A percentile compares a stretch with the other conserved stretches of the same genome.
Conservation (phyloP, 2,888 invertebrate species). For the Hofmannophila pseudospretella region DNA sequence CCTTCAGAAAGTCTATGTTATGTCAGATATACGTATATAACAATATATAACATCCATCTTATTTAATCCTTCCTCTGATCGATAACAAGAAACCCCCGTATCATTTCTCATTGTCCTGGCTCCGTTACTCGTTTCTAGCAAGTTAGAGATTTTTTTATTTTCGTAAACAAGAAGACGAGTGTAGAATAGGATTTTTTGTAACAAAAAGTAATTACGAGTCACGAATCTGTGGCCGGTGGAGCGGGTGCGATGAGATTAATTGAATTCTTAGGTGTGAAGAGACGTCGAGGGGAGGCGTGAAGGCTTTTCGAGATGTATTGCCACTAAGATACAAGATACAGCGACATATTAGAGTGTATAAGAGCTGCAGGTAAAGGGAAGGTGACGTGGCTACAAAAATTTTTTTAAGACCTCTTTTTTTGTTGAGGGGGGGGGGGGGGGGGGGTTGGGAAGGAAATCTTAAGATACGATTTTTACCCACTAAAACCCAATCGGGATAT, state of each 20-base stretch:
- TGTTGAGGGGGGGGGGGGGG: too few relatives aligned
- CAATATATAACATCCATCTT: background rate
- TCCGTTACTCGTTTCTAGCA: constrained; percentile 41
- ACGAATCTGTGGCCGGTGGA: constrained; percentile 53
- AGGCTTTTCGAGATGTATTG: constrained; percentile 33
- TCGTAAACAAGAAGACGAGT: constrained; percentile 36
- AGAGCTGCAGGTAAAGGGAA: too few relatives aligned
- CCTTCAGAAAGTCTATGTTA: too few relatives aligned
- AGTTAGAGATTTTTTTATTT: constrained; percentile 41
- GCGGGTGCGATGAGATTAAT: constrained; percentile 64
- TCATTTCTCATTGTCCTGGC: constrained; percentile 51
- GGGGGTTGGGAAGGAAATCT: too few relatives aligned
- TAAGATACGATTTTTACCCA: too few relatives aligned
- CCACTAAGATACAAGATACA: constrained; percentile 1
- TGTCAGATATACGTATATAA: too few relatives aligned
- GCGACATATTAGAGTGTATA: background rate
- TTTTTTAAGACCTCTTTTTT: too few relatives aligned
- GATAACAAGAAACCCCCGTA: constrained; percentile 34
- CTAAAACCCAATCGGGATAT: too few relatives aligned
- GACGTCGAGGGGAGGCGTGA: constrained; percentile 36
- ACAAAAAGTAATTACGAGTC: constrained; percentile 70
- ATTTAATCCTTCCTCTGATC: constrained; percentile 18
- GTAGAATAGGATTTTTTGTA: constrained; percentile 38
- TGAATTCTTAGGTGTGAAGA: constrained; percentile 74
- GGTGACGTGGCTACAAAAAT: too few relatives aligned